Percentiles rank a stretch among this genome's conserved stretches.
Conservation (phyloP, 2,797 vertebrate genomes). For the Aulostomus chinensis region DNA sequence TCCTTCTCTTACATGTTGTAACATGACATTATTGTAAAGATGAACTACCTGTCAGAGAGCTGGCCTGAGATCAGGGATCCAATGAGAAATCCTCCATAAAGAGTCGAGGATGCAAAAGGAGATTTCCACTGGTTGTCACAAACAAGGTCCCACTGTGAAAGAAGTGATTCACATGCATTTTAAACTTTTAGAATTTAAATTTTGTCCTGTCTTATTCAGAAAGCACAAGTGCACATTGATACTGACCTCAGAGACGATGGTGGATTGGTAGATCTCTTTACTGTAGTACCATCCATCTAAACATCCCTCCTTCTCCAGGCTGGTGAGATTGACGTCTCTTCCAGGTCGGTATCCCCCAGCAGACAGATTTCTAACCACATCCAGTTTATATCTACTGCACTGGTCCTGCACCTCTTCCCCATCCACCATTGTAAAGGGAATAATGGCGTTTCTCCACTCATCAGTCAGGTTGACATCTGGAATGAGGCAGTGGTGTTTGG, state of each 20-base stretch:
- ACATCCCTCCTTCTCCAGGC: conserved; percentile 81
- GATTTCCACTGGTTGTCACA: conserved; percentile 91
- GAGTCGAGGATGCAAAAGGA: conserved; percentile 88
- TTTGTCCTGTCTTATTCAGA: background rate
- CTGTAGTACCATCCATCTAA: conserved; percentile 86
- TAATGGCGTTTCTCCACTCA: conserved; percentile 82
- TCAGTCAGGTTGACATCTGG: conserved; percentile 83
- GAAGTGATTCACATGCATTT: background rate
- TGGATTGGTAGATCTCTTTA: conserved; percentile 80
- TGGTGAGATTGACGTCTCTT: conserved; percentile 79
- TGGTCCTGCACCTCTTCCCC: conserved; percentile 69
- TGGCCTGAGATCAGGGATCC: conserved; percentile 92
- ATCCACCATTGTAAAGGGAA: conserved; percentile 73
- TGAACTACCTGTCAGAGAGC: conserved; percentile 90
- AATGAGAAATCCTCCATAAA: conserved; percentile 88
- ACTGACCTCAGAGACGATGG: conserved; percentile 85
- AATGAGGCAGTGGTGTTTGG: conserved; percentile 84
- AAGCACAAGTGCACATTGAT: background rate
- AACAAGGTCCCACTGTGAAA: conserved; percentile 88
- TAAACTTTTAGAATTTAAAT: background rate
- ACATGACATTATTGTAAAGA: background rate
- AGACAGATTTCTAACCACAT: conserved; percentile 82
- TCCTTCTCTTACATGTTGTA: background rate
- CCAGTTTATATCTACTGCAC: conserved; percentile 74
- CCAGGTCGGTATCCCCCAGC: conserved; percentile 76